phyloP scores from a whole-genome alignment of 2,113 vertebrate genomes.

The Poecilia latipinna region DNA sequence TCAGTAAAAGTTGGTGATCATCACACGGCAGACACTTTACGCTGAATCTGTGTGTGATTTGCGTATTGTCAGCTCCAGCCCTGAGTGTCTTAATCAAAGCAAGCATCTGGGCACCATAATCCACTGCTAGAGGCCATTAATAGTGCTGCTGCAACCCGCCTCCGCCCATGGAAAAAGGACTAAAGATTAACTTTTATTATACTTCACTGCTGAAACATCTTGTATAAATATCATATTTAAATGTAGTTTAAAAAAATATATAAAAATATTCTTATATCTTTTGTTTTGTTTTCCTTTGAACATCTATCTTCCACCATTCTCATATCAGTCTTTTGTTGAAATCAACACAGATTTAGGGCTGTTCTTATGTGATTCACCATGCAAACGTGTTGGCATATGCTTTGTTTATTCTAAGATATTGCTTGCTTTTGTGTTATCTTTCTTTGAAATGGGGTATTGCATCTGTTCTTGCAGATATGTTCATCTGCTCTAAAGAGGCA shows the following conservation, averaged over 20 bases:
- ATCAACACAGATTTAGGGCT: not conserved
- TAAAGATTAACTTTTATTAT: constrained; percentile 34
- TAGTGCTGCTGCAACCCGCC: constrained; percentile 43
- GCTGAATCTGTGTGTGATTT: constrained; percentile 46
- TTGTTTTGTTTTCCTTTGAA: not conserved
- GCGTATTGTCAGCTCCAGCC: constrained; percentile 57
- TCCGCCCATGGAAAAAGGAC: constrained; percentile 35
- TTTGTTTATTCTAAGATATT: not conserved
- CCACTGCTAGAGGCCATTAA: constrained; percentile 66
- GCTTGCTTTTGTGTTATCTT: not conserved
- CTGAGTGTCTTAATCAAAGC: no score
- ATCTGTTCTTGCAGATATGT: not conserved
- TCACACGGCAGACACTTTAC: constrained; percentile 53
- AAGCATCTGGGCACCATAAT: constrained; percentile 73
- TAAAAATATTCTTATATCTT: not conserved
- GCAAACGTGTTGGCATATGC: not conserved
- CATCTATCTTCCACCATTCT: not conserved
- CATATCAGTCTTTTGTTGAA: not conserved
- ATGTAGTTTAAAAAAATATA: not conserved
- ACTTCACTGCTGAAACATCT: constrained; percentile 6
- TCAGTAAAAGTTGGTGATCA: constrained; percentile 60
- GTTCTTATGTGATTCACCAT: not conserved
- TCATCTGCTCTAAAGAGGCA: not conserved
- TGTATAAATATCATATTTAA: constrained; percentile 12
- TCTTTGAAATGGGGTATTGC: not conserved